Conservation (phyloP, 2,113 vertebrate species). For the Oncorhynchus gorbuscha region DNA sequence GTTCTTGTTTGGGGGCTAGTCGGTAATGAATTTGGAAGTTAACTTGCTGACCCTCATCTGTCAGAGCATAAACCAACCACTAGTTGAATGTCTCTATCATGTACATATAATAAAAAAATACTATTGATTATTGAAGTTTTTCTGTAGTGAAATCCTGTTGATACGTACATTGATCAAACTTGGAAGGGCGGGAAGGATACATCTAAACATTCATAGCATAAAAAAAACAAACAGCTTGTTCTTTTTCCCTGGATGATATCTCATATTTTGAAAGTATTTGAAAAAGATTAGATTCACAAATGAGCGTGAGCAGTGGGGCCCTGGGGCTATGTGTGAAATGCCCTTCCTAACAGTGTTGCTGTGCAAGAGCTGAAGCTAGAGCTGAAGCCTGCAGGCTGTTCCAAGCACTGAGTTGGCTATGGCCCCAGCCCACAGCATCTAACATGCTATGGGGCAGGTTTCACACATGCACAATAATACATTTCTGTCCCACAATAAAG, state of each 20-base stretch:
- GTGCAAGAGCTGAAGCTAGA: constrained; percentile 55
- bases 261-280: too few relatives aligned
- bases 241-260: too few relatives aligned
- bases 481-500: constrained; percentile 8
- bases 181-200: background rate
- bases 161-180: too few relatives aligned
- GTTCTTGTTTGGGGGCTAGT: constrained; percentile 32
- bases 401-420: constrained; percentile 34
- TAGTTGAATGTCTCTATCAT: too few relatives aligned
- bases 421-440: constrained; percentile 15
- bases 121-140: too few relatives aligned
- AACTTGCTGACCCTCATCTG: constrained; percentile 53
- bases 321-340: constrained; percentile 40
- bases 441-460: constrained; percentile 24
- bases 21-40: constrained; percentile 47
- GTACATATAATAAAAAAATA: too few relatives aligned
- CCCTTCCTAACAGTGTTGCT: constrained; percentile 34
- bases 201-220: background rate
- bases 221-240: too few relatives aligned
- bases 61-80: background rate
- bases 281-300: too few relatives aligned
- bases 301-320: constrained; percentile 17
- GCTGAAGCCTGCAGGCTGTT: constrained; percentile 53
- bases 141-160: too few relatives aligned
- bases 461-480: constrained; percentile 36